Conservation (phyloP, 2,113 vertebrate species). For the Dipodomys ordii region DNA sequence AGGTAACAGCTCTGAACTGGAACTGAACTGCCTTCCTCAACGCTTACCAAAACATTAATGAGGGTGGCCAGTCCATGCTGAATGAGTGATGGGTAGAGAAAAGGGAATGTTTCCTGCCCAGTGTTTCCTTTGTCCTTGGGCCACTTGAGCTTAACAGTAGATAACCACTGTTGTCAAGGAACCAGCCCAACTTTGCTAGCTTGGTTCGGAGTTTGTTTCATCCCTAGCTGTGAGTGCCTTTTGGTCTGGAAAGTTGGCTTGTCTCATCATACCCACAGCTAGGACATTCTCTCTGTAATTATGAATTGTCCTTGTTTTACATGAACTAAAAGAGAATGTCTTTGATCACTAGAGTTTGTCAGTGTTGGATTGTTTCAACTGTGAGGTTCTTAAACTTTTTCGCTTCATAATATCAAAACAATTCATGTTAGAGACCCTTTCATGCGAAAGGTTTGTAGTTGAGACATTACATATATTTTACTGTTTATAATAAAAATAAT, state of each 20-base stretch:
- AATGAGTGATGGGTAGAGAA: neutral
- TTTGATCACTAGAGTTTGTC: conserved; percentile 88
- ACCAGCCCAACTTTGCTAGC: conserved; percentile 70
- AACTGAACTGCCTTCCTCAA: conserved; percentile 50
- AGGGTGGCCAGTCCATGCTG: conserved; percentile 42
- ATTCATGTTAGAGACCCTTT: conserved; percentile 85
- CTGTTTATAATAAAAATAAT: conserved; percentile 83
- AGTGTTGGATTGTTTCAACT: conserved; percentile 87
- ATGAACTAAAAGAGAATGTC: conserved; percentile 85
- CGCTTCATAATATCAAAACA: conserved; percentile 81
- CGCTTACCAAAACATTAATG: conserved; percentile 53
- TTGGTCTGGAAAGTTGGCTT: conserved; percentile 89
- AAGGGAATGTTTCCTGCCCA: conserved; percentile 31
- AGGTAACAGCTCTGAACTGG: conserved; percentile 70
- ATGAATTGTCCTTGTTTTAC: conserved; percentile 85
- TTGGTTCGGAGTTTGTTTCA: conserved; percentile 81
- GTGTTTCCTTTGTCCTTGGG: conserved; percentile 60
- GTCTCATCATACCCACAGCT: conserved; percentile 86
- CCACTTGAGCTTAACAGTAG: conserved; percentile 70
- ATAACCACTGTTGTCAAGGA: conserved; percentile 62
- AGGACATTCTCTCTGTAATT: conserved; percentile 85
- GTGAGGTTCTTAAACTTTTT: conserved; percentile 85
- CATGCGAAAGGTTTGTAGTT: conserved; percentile 83
- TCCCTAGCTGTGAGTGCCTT: conserved; percentile 91
- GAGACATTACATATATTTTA: conserved; percentile 85